Evolutionary conservation across 2,888 invertebrate species (phyloP), one percentile per base, ranked within the genome.

Genomic region (Machimus rusticus): DNA sequence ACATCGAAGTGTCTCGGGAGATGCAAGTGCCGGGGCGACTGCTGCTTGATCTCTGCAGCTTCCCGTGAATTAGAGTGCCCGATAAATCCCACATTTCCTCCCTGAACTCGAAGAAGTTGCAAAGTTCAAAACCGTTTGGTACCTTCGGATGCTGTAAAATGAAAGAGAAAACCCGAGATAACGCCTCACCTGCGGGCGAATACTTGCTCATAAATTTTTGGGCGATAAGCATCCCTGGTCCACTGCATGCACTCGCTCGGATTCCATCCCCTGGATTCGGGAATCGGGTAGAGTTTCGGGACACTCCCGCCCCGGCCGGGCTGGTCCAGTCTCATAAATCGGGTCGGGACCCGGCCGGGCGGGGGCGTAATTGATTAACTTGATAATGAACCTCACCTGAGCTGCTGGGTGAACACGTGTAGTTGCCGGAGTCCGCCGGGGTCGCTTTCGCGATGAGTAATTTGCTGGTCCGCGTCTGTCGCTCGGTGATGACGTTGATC

Each of bases 401-500:
- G 92, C 96, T 96, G 91, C 96, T 95, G 86, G 97, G 97, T 90
- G 96, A 96, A 92, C 97, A 97, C 85, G 97, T 97, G 92, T 97
- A 97, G 94, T 97, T 97, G 90, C 97, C 97, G 79, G 97, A 97
- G 94, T 97, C 97, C 87, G 96, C 94, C 66, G 97, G 95, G 90
- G 96, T 95, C 74, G 98, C 98, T 91, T 97, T 96, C 88, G 97
- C 97, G 91, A 98, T 97, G 91, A 97, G 95, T 90, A 98, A 94
- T 90, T 97, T 96, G 90, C 97, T 97, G 89, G 97, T 97, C 87
- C 97, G 96, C 86, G 96, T 95, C 82, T 96, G 96, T 92, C 97
- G 96, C 92, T 97, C 97, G 28, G 97, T 97, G 93, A 97, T 97
- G 90, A 98, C 95, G 92, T 96, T 97, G 92, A 98, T 97, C 89